Base-by-base conservation (phyloP, 2,888 invertebrate species). In the Orgyia antiqua region DNA sequence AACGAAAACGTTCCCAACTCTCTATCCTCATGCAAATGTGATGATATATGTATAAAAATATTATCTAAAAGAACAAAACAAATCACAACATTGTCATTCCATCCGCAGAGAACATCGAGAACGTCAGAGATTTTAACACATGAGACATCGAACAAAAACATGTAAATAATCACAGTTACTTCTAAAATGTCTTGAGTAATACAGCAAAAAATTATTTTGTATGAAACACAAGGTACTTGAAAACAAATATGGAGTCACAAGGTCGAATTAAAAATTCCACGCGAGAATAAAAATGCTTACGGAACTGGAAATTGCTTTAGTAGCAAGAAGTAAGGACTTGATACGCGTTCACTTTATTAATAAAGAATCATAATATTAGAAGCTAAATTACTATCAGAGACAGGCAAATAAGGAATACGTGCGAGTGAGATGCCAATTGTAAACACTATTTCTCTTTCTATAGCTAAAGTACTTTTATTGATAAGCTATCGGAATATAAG, bases 51-150 rank as follows among this genome's bases (percentile, higher is more conserved):
- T 15, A 15, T 15, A 15, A 15, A 15, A 15, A 15, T 4, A 6
- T 15, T 15, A 15, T 15, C 6, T 15, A 15, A 6, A n/a, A 29
- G 13, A 13, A 20, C 21, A 9, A 32, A 29, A 17, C 20, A 29
- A 29, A 50, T 31, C 17, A 27, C 13, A 30, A 39, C 43, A 59
- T 52, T 64, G 63, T 66, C 65, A 46, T 38, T 55, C 43, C 47
- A 51, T 51, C 58, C 61, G 45, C 68, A 68, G 36, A 68, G 47
- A 56, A 68, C 54, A 51, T 64, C 44, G 39, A 67, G 44, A 36
- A 65, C 27, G 27, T 50, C 48, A 15, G 51, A 47, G 7, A 57
- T 30, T 37, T 44, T 57, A 11, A 54, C 31, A 43, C 69, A 62
- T 23, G 48, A 41, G 19, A 48, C 37, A 33, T 59, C 46, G 3